phyloP scores from a whole-genome alignment of 2,888 invertebrate species.

The Tetragonisca angustula region DNA sequence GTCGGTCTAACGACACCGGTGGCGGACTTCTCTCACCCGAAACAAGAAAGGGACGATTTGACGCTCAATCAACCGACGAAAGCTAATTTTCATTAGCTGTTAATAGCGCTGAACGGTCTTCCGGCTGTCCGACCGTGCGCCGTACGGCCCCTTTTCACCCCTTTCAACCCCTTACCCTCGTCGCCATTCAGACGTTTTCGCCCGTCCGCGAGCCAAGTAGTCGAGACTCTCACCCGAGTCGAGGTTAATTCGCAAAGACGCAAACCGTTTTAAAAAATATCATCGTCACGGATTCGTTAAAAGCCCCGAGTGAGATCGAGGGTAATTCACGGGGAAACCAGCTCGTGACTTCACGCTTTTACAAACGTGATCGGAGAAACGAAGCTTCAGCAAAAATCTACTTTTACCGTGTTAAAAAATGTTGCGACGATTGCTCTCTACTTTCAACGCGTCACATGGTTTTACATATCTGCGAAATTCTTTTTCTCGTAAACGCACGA shows the following conservation, averaged over 20 bases:
- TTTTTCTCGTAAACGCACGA: too few species aligned
- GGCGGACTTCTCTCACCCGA: constrained; percentile 76
- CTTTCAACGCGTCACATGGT: too few species aligned
- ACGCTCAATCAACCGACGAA: constrained; percentile 83
- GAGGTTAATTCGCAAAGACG: constrained; percentile 46
- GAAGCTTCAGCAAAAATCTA: too few species aligned
- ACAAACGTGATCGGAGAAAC: too few species aligned
- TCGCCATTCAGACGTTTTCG: constrained; percentile 45
- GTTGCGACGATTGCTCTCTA: too few species aligned
- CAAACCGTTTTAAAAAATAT: constrained; percentile 54
- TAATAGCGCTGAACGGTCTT: constrained; percentile 77
- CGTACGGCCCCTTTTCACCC: constrained; percentile 43
- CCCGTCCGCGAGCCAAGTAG: constrained; percentile 47
- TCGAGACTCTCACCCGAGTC: constrained; percentile 41
- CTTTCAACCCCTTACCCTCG: constrained; percentile 36
- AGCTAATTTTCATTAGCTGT: constrained; percentile 84
- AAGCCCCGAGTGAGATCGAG: background rate
- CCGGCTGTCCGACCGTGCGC: constrained; percentile 59
- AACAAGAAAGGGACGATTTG: constrained; percentile 84
- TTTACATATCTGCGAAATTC: too few species aligned
- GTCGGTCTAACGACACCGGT: constrained; percentile 78
- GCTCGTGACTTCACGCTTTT: too few species aligned
- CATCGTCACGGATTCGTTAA: constrained; percentile 29
- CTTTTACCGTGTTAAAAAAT: too few species aligned
- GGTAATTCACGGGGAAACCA: constrained; percentile 2